These are phyloP conservation scores for Pandemis corylana DNA, from an alignment of 2,888 invertebrate species.

Conservation along the genomic window DNA sequence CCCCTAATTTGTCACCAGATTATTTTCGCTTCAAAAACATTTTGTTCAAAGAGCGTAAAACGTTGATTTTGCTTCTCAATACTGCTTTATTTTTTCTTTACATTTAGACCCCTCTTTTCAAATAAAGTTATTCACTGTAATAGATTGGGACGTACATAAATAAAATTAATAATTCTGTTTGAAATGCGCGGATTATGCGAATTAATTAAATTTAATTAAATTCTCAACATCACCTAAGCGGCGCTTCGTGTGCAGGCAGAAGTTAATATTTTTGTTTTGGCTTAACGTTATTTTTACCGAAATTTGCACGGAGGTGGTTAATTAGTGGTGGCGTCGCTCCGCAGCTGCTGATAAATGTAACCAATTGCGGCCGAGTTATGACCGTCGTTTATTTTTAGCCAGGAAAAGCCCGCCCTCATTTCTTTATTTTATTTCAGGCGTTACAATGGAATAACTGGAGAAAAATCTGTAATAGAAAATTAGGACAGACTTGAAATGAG, in stretches of 20 bases:
- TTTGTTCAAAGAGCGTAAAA: constrained; percentile 23
- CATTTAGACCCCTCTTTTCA: not conserved
- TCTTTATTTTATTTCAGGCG: constrained; percentile 56
- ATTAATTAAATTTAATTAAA: constrained; percentile 34
- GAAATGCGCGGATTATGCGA: not conserved
- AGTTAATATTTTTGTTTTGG: constrained; percentile 39
- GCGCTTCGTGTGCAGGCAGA: constrained; percentile 21
- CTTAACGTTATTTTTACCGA: constrained; percentile 51
- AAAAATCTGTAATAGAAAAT: constrained; percentile 36
- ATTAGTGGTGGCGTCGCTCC: constrained; percentile 67
- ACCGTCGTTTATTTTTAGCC: constrained; percentile 68
- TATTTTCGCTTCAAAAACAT: constrained; percentile 47
- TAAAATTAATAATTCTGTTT: constrained; percentile 1
- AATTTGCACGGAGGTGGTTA: constrained; percentile 64
- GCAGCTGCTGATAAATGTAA: constrained; percentile 70
- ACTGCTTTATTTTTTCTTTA: not conserved
- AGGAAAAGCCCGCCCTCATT: constrained; percentile 63
- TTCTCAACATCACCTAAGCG: constrained; percentile 10
- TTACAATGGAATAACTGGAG: constrained; percentile 27
- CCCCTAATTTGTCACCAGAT: constrained; percentile 74
- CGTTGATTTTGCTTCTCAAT: constrained; percentile 10
- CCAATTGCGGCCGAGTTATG: constrained; percentile 76
- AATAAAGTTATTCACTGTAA: not conserved
- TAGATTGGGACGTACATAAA: not conserved
- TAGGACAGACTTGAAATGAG: constrained; percentile 30